Conservation (phyloP, 1,140 invertebrate species). For the Rhizoglyphus robini region DNA sequence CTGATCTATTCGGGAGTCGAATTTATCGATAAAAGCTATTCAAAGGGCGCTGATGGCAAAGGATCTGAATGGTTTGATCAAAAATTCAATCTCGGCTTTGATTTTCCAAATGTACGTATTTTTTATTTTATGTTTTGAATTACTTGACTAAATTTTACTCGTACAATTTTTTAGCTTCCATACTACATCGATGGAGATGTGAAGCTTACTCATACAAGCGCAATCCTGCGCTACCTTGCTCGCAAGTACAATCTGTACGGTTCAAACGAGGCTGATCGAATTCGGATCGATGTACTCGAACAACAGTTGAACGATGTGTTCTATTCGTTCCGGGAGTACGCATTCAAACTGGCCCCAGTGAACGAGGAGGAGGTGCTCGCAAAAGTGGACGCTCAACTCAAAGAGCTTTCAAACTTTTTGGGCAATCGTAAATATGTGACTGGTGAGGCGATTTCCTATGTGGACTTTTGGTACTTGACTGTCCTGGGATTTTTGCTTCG, state of each 20-base stretch:
- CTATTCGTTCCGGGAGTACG: constrained; percentile 29
- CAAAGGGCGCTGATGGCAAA: not conserved
- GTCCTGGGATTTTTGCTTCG: not conserved
- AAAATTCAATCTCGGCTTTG: constrained; percentile 22
- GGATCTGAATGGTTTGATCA: constrained; percentile 29
- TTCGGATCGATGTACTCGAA: constrained; percentile 36
- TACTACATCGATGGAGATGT: constrained; percentile 29
- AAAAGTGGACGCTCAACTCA: too few species aligned
- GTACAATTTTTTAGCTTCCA: constrained; percentile 22
- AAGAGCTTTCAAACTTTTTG: too few species aligned
- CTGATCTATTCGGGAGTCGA: constrained; percentile 51
- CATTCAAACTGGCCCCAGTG: not conserved
- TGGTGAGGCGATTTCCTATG: too few species aligned
- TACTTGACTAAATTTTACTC: not conserved
- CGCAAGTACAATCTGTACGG: constrained; percentile 31
- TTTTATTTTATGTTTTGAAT: not conserved
- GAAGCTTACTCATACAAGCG: constrained; percentile 33
- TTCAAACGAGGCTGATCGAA: constrained; percentile 34
- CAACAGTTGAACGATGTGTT: constrained; percentile 36
- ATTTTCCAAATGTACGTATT: not conserved
- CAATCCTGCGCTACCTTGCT: constrained; percentile 41
- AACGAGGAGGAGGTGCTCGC: not conserved
- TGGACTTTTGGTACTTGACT: not conserved
- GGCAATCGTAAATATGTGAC: not conserved
- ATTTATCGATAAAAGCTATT: constrained; percentile 48